Evolutionary conservation across 2,113 vertebrate species (phyloP).

Genomic region (Sminthopsis crassicaudata): DNA sequence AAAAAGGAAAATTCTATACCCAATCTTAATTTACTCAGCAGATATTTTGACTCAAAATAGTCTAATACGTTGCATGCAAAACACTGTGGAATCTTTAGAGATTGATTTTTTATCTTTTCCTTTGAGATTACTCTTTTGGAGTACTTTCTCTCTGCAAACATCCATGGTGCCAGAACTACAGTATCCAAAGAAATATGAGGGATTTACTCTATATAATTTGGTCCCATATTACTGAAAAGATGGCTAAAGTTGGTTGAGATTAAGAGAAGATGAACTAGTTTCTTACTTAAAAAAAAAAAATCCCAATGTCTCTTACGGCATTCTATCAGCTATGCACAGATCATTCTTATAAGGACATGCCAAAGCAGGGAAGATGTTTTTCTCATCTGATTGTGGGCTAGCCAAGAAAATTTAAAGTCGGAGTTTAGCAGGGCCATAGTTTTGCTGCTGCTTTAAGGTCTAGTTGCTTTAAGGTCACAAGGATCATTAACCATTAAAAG

Average conservation of each 20-base stretch:
- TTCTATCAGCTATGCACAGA: not conserved
- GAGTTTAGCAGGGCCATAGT: not conserved
- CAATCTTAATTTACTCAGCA: not conserved
- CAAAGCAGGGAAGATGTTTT: slow-evolving; percentile 33
- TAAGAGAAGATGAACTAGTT: not conserved
- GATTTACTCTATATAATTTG: not conserved
- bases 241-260: not conserved
- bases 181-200: not conserved
- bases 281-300: not conserved
- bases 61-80: not conserved
- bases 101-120: not conserved
- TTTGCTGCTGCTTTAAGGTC: not conserved
- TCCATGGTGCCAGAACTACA: not conserved
- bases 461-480: not conserved
- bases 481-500: not conserved
- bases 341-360: not conserved
- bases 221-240: not conserved
- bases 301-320: not conserved
- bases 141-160: not conserved
- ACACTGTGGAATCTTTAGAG: not conserved
- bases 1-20: not conserved
- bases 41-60: not conserved
- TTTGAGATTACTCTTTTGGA: not conserved
- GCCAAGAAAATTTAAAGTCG: not conserved
- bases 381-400: slow-evolving; percentile 29